These are phyloP conservation scores for Rhinopomastus cyanomelas DNA, from an alignment of 2,113 vertebrate genomes.

Conservation along the genomic window DNA sequence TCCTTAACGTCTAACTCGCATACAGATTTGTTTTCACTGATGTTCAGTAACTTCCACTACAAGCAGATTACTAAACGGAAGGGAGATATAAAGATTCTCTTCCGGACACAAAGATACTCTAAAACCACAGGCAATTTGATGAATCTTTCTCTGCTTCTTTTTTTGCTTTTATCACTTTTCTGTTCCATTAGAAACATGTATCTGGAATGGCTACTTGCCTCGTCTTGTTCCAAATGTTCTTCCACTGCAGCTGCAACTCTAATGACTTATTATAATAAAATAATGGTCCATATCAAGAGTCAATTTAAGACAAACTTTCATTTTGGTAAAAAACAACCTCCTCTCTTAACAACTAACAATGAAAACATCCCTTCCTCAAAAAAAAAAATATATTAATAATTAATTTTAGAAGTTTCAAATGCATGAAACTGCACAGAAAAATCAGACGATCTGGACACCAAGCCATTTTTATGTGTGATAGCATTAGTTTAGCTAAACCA, in stretches of 20 bases:
- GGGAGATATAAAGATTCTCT: not conserved
- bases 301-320: not conserved
- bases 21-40: not conserved
- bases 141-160: not conserved
- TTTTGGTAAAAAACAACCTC: not conserved
- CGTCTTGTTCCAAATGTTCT: not conserved
- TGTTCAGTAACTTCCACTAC: not conserved
- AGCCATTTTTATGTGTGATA: not conserved
- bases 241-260: not conserved
- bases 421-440: not conserved
- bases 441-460: not conserved
- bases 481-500: not conserved
- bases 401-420: not conserved
- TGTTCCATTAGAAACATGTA: not conserved
- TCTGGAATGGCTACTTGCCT: not conserved
- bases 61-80: not conserved
- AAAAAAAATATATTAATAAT: not conserved
- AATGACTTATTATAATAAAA: not conserved
- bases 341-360: not conserved
- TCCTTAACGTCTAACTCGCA: not conserved
- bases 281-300: not conserved
- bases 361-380: rapidly evolving
- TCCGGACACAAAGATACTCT: not conserved
- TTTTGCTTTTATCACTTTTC: not conserved
- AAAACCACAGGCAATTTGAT: not conserved